phyloP scores from a whole-genome alignment of 2,888 invertebrate genomes.

The Epistrophella euchroma region DNA sequence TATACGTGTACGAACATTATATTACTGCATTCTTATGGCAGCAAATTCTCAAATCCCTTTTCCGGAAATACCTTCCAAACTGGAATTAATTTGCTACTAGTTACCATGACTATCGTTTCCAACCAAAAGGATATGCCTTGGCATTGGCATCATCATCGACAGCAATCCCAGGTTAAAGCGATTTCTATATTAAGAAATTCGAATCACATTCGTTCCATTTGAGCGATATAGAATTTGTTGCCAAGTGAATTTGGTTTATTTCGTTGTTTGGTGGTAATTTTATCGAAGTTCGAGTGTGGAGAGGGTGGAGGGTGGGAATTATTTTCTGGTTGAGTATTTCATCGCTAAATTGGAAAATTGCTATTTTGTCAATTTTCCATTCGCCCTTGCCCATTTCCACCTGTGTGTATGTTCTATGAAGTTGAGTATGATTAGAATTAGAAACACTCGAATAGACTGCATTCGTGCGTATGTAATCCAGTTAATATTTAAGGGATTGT shows the following conservation, averaged over 20 bases:
- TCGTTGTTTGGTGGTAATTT: constrained; percentile 8
- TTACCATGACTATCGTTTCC: constrained; percentile 8
- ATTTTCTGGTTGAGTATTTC: neutral
- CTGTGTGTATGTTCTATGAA: constrained; percentile 8
- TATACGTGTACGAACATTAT: neutral
- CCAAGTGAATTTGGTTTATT: constrained; percentile 59
- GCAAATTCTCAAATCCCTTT: neutral
- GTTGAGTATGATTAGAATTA: constrained; percentile 62
- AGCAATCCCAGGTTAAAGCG: constrained; percentile 7
- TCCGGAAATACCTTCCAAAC: constrained; percentile 1
- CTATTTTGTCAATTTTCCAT: constrained; percentile 70
- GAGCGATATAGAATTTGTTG: constrained; percentile 68
- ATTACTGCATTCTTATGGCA: neutral
- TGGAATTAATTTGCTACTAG: constrained; percentile 15
- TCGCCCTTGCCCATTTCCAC: constrained; percentile 39
- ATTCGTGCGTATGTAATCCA: constrained; percentile 68
- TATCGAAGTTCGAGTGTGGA: neutral
- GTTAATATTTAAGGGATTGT: constrained; percentile 66
- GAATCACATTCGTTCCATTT: constrained; percentile 75
- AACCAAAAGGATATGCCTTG: neutral
- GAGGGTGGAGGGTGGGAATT: neutral
- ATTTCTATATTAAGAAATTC: constrained; percentile 75
- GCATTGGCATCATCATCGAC: neutral
- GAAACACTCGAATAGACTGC: constrained; percentile 70
- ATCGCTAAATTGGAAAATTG: constrained; percentile 64